A percentile compares a stretch with the other conserved stretches of the same genome.
Evolutionary conservation across 2,113 vertebrate species (phyloP).

Genomic region (Oreochromis tanganicae): DNA sequence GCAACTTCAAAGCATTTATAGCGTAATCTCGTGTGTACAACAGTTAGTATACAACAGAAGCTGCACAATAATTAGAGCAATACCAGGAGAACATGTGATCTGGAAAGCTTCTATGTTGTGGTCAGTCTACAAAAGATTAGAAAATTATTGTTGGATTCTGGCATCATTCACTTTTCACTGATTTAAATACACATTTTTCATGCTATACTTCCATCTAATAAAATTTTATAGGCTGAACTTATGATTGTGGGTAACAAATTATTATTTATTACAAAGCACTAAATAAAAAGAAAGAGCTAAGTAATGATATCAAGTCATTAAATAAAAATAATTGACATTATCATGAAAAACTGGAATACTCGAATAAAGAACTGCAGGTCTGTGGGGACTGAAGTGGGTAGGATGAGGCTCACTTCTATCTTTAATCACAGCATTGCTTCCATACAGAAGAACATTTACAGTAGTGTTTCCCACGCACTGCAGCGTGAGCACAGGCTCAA

Average conservation of each 20-base stretch:
- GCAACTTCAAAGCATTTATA: background rate
- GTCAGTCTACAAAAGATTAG: background rate
- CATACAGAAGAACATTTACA: background rate
- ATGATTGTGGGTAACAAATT: background rate
- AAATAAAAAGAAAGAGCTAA: background rate
- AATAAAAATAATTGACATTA: background rate
- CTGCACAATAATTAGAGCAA: background rate
- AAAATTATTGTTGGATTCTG: background rate
- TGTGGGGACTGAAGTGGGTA: background rate
- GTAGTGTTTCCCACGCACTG: background rate
- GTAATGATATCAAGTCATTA: background rate
- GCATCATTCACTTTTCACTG: background rate
- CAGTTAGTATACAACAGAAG: background rate
- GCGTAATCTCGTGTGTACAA: background rate
- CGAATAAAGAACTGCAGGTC: background rate
- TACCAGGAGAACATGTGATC: background rate
- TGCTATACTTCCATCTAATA: background rate
- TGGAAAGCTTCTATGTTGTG: background rate
- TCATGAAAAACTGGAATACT: background rate
- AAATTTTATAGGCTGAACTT: background rate
- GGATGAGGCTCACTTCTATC: background rate
- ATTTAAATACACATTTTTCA: background rate
- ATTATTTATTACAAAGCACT: background rate
- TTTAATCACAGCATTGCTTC: background rate
- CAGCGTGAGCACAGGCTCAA: background rate